Conservation (phyloP, 92 coral and sea anemone genomes). For the Epizoanthus rinbou region DNA sequence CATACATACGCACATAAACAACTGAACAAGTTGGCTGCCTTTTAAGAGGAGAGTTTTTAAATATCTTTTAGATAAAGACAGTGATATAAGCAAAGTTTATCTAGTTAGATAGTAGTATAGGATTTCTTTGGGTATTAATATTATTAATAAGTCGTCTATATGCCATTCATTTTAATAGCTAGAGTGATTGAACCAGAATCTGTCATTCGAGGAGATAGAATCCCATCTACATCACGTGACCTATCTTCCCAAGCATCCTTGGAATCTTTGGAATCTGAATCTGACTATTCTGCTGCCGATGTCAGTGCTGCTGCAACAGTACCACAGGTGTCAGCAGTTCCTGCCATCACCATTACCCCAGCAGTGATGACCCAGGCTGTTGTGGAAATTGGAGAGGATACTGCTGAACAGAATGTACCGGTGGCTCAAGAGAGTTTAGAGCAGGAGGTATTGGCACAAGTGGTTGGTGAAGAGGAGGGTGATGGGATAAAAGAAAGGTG, state of each 20-base stretch:
- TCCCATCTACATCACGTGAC: conserved; percentile 29
- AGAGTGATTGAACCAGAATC: conserved; percentile 33
- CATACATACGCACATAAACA: too few relatives aligned
- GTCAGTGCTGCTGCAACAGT: conserved; percentile 53
- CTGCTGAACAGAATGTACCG: conserved; percentile 98
- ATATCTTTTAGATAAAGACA: too few relatives aligned
- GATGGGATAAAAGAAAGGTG: conserved; percentile 39
- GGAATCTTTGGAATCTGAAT: conserved; percentile 83
- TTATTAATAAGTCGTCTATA: neutral
- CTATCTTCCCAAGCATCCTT: conserved; percentile 69
- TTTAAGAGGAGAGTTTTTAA: too few relatives aligned
- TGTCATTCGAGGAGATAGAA: neutral
- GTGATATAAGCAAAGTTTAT: too few relatives aligned
- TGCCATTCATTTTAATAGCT: neutral
- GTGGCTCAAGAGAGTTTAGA: conserved; percentile 78
- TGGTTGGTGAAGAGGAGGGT: conserved; percentile 58
- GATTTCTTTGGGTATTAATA: too few relatives aligned
- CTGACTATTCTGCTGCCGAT: conserved; percentile 59
- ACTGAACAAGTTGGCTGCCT: too few relatives aligned
- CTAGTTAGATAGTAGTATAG: too few relatives aligned
- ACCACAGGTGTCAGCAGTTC: conserved; percentile 60
- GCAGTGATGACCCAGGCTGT: conserved; percentile 41
- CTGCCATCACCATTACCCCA: conserved; percentile 76
- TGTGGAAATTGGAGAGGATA: conserved; percentile 60
- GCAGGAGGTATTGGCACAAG: conserved; percentile 57